phyloP scores from a whole-genome alignment of 2,888 invertebrate species.

The Magallana nippona region DNA sequence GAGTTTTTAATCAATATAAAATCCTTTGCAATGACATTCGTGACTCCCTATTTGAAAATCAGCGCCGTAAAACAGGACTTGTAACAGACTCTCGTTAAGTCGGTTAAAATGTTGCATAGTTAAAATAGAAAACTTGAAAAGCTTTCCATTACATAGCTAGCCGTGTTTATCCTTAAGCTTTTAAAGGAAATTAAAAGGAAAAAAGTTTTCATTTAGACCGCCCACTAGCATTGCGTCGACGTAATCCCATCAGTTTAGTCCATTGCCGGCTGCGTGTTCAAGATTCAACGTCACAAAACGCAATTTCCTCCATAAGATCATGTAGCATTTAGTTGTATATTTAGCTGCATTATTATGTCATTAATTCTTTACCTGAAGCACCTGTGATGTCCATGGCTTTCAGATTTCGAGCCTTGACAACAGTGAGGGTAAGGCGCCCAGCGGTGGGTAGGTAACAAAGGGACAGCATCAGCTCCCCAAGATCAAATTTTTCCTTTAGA shows the following conservation, averaged over 20 bases:
- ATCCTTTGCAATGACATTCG: no score
- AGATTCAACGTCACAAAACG: no score
- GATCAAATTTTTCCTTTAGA: conserved; percentile 76
- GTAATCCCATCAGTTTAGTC: no score
- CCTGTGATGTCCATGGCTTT: conserved; percentile 97
- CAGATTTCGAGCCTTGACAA: conserved; percentile 94
- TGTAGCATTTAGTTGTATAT: neutral
- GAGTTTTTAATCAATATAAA: no score
- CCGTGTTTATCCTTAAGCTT: neutral
- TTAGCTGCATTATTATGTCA: neutral
- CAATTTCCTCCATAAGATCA: no score
- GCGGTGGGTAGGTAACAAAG: conserved; percentile 94
- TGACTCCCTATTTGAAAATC: no score
- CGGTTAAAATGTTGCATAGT: neutral
- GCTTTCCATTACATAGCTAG: neutral
- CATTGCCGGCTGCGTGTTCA: no score
- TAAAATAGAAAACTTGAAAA: neutral
- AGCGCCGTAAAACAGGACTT: no score
- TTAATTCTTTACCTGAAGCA: conserved; percentile 87
- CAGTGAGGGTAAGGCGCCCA: conserved; percentile 92
- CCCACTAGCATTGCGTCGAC: no score
- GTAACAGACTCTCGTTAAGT: neutral
- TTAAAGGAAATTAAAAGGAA: no score
- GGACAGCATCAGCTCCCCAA: conserved; percentile 95
- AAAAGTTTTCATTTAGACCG: no score